A percentile compares a stretch with the other conserved stretches of the same genome.
Conservation (phyloP, 2,113 vertebrate genomes). For the Hymenochirus boettgeri region DNA sequence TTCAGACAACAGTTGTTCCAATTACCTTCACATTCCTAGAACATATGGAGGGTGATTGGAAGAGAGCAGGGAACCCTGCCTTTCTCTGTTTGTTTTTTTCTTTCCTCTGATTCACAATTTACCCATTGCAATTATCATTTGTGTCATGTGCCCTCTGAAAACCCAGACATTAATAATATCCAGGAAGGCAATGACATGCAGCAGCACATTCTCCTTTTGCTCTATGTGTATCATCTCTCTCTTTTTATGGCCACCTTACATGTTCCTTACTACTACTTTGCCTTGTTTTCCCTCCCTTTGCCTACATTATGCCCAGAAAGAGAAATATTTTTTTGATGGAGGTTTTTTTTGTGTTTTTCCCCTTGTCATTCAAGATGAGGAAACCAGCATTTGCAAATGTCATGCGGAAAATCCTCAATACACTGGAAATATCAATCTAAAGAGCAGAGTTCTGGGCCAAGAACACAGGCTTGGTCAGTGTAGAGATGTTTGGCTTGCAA, state of each 20-base stretch:
- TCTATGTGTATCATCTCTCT: neutral
- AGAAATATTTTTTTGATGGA: neutral
- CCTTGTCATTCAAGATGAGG: neutral
- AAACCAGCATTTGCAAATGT: neutral
- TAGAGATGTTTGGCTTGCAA: neutral
- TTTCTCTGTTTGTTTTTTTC: slow-evolving; percentile 41
- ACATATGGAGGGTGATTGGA: slow-evolving; percentile 62
- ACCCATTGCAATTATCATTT: slow-evolving; percentile 27
- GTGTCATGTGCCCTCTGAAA: slow-evolving; percentile 30
- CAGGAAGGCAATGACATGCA: neutral
- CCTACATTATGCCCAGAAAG: neutral
- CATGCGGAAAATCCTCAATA: slow-evolving; percentile 6
- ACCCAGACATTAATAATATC: slow-evolving; percentile 27
- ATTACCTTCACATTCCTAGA: slow-evolving; percentile 57
- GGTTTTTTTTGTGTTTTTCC: neutral
- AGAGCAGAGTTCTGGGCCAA: neutral
- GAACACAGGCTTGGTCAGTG: neutral
- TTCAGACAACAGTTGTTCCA: slow-evolving; percentile 65
- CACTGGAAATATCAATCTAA: slow-evolving; percentile 1
- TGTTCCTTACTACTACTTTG: neutral
- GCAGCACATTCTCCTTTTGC: neutral
- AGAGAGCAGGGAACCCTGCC: slow-evolving; percentile 42
- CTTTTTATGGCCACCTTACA: neutral
- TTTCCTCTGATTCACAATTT: neutral
- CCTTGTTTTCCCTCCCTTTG: neutral